Evolutionary conservation across 2,113 vertebrate genomes (phyloP).

Genomic region (Hydrochoerus hydrochaeris): DNA sequence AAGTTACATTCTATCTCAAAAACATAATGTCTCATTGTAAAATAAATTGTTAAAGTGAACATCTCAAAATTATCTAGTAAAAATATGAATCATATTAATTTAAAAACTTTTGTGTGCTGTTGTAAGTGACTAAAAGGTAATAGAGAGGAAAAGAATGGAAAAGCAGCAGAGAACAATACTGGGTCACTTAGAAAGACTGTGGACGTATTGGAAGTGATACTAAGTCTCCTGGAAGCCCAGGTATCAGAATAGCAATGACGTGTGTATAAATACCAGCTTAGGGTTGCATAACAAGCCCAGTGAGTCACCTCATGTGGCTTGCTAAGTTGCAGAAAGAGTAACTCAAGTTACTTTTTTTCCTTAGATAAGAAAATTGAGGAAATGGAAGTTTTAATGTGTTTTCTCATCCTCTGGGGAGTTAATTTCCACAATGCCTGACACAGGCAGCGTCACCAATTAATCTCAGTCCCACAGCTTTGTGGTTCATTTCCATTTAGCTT

Average conservation of each 20-base stretch:
- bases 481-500: neutral
- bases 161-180: neutral
- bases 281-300: neutral
- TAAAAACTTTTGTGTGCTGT: neutral
- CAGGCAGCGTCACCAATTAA: neutral
- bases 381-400: constrained; percentile 15
- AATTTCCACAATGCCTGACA: neutral
- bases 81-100: constrained; percentile 46
- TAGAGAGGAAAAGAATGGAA: no score
- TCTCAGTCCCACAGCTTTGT: neutral
- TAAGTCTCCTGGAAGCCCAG: neutral
- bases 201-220: neutral
- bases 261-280: neutral
- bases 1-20: constrained; percentile 14
- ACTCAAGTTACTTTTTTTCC: neutral
- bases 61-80: neutral
- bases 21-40: constrained; percentile 17
- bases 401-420: neutral
- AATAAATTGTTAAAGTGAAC: constrained; percentile 14
- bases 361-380: neutral
- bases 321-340: neutral
- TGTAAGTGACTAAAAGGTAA: constrained; percentile 19
- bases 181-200: neutral
- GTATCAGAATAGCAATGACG: neutral
- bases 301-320: constrained; percentile 22